Conservation (phyloP, 2,888 invertebrate genomes). For the Spodoptera exigua region DNA sequence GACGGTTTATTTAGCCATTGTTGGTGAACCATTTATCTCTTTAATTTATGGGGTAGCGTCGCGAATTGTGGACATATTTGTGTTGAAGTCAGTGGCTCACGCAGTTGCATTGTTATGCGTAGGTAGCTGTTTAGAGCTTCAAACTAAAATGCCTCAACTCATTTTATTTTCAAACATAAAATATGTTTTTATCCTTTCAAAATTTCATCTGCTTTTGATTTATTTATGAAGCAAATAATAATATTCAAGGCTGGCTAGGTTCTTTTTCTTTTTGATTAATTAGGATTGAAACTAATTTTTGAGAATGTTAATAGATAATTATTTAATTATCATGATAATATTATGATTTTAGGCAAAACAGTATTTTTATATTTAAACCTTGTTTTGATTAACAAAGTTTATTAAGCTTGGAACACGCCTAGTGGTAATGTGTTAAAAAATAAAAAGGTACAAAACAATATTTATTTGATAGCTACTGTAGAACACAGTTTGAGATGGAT, state of each 20-base stretch:
- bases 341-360: conserved; percentile 1
- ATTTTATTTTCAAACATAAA: conserved; percentile 18
- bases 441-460: too few relatives aligned
- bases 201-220: conserved; percentile 16
- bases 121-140: conserved; percentile 51
- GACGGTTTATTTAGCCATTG: conserved; percentile 86
- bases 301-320: conserved; percentile 15
- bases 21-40: conserved; percentile 86
- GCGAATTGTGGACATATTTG: conserved; percentile 84
- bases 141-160: conserved; percentile 24
- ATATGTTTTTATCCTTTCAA: conserved; percentile 1
- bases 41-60: conserved; percentile 86
- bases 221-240: conserved; percentile 21
- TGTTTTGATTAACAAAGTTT: neutral
- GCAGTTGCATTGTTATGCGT: conserved; percentile 71
- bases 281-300: conserved; percentile 14
- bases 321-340: conserved; percentile 1
- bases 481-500: neutral
- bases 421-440: too few relatives aligned
- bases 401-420: neutral
- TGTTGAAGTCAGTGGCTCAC: conserved; percentile 67
- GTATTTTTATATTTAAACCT: neutral
- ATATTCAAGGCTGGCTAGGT: conserved; percentile 3
- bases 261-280: conserved; percentile 22
- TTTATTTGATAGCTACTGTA: neutral